Evolutionary conservation across 2,888 invertebrate genomes (phyloP), one percentile per base, ranked within the genome.

Genomic region (Antitype chi): DNA sequence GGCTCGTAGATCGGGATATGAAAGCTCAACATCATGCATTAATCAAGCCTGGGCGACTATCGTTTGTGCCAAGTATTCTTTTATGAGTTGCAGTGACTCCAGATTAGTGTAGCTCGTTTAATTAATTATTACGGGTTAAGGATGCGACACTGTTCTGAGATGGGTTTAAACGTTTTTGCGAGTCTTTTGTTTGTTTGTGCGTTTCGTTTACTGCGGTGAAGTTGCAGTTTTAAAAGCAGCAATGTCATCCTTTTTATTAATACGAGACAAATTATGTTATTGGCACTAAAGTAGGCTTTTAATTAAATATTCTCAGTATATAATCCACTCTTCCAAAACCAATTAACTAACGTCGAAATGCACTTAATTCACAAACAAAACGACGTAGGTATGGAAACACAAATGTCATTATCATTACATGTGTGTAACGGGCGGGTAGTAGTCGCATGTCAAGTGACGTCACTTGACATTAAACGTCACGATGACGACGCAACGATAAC

Each of bases 401-500:
- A 74, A 74, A 79, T 74, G 75, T 81, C 78, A 85, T 83, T 83
- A 86, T 68, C 83, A 80, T 82, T 74, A 79, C 84, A 76, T 74
- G 55, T 77, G 75, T 78, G 75, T 76, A 55, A 67, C 66, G 25
- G 81, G 68, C 71, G 71, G 62, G 68, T 47, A 77, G 52, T 70
- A 72, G 76, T 85, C 79, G 81, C 85, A 81, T 86, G 87, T 87
- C 89, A 87, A 85, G 85, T 86, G 89, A 90, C 83, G 88, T 90
- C 90, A 91, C 72, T 84, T 86, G 84, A 82, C 87, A 85, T 82
- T 89, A 85, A 89, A 89, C 89, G 88, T 89, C 89, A 87, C 74
- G 83, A 81, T 86, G 86, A 86, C 88, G 87, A 79, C 85, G 87
- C 81, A 74, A 85, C 81, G 91, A 92, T 92, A 92, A 90, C 89